Base-by-base conservation (phyloP, 2,888 invertebrate genomes). In the Acronicta leporina region DNA sequence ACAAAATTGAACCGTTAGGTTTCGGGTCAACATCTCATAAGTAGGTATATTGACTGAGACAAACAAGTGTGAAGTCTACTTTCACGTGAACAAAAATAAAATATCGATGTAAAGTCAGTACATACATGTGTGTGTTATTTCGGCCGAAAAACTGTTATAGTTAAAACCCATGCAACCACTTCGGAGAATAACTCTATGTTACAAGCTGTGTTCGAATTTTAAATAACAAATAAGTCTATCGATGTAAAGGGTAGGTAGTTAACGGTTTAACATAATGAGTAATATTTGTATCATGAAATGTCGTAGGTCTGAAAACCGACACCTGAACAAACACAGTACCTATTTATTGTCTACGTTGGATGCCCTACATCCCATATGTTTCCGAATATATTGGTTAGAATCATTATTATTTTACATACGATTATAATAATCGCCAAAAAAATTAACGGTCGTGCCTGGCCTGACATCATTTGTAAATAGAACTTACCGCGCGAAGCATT, bases 401-500 rank as follows among this genome's bases (percentile, higher is more conserved):
- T 51, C 13, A 44, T 45, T 45, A 47, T 11, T 45, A 50, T 44
- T 11, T 55, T 35, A 33, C 47, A 6, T 30, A 52, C 42, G 49
- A 42, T 45, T 54, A 42, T 20, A 65, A 59, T 53, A 66, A 47
- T 42, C 25, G 45, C 27, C 11, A 50, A 74, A 73, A 73, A 68
- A 73, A 63, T 43, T 62, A 68, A 77, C 73, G 73, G 65, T 71
- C 61, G 9, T 40, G 45, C 46, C 59, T 67, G 63, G 43, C 46
- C 59, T 67, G 64, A 61, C 62, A 68, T 73, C 64, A 61, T 69
- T 70, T 54, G 64, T 67, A 67, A 72, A 65, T 68, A 66, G 54
- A 68, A 77, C 83, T 79, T 65, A 84, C 85, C 85, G 61, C 78
- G 73, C 63, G 71, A 82, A 83, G 76, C 73, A 68, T 66, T 62